Evolutionary conservation across 2,797 vertebrate genomes (phyloP), one percentile per base, ranked within the genome.

Genomic region (Myripristis jacobus): DNA sequence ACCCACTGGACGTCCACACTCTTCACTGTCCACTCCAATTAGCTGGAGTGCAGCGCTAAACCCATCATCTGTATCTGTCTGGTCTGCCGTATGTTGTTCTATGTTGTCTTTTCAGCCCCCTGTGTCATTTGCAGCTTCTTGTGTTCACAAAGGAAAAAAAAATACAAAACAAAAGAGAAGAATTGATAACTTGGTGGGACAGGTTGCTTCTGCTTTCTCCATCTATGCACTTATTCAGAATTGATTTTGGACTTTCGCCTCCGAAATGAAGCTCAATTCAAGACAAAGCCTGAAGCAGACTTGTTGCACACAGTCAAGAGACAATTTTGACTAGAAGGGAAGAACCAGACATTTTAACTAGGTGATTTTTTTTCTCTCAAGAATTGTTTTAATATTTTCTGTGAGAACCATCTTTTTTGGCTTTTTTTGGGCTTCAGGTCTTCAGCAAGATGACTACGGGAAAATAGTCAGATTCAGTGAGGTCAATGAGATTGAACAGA

Each of bases 1-100:
- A 95, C 96, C 80, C 97, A 98, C 62, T 97, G 98, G 97, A 96
- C 97, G 64, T 97, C 97, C 87, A 96, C 96, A 61, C 94, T 98
- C 89, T 97, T 96, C 94, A 96, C 96, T 66, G 87, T 95, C 91
- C 96, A 95, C 82, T 91, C 96, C 71, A 85, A 85, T 88, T 94
- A 93, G 93, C 92, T 84, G 80, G 89, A 93, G 92, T 84, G 85
- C 92, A 90, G 91, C 89, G 89, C 81, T 89, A 70, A 81, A 63
- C 75, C 77, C 61, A 66, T 83, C 63, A 27, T 80, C 9, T 68
- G 43, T 82, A 53, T 75, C 66, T 70, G 69, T 90, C 61, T 61
- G 63, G 68, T 77, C 31, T 79, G 66, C 38, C 29, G 73, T 78
- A 58, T 68, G 72, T 80, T 64, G 60, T 60, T 80, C 70, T 79